Conservation (phyloP, 2,113 vertebrate genomes). For the Puntigrus tetrazona region DNA sequence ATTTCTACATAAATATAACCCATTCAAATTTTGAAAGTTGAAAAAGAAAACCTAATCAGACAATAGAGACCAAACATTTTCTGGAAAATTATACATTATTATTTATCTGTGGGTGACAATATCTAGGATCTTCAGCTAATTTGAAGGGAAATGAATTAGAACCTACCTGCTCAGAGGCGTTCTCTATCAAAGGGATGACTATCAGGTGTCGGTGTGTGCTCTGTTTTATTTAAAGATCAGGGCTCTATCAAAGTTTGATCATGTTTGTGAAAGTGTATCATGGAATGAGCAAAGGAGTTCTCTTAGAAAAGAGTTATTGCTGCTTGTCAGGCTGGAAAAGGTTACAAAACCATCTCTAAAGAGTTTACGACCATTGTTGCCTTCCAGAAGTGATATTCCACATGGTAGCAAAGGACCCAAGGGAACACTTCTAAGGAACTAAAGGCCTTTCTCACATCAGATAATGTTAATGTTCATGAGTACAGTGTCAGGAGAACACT, state of each 20-base stretch:
- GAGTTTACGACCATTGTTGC: background rate
- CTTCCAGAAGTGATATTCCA: no score
- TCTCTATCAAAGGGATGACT: background rate
- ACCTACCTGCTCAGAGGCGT: background rate
- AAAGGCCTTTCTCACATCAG: no score
- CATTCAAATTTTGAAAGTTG: background rate
- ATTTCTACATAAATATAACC: background rate
- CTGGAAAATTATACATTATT: background rate
- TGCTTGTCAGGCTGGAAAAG: background rate
- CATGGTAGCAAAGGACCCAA: no score
- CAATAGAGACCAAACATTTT: background rate
- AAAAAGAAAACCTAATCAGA: background rate
- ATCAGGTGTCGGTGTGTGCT: background rate
- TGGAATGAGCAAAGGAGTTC: background rate
- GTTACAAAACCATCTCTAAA: background rate
- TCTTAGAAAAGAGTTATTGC: background rate
- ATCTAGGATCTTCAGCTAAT: background rate
- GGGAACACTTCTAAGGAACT: no score
- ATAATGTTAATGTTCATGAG: no score
- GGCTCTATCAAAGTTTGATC: no score
- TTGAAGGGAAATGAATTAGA: background rate
- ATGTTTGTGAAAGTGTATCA: background rate
- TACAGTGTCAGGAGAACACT: no score
- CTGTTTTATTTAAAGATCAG: no score
- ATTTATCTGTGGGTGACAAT: background rate